These are phyloP conservation scores for Amorpha juglandis DNA, from an alignment of 2,888 invertebrate genomes.

Conservation along the genomic window DNA sequence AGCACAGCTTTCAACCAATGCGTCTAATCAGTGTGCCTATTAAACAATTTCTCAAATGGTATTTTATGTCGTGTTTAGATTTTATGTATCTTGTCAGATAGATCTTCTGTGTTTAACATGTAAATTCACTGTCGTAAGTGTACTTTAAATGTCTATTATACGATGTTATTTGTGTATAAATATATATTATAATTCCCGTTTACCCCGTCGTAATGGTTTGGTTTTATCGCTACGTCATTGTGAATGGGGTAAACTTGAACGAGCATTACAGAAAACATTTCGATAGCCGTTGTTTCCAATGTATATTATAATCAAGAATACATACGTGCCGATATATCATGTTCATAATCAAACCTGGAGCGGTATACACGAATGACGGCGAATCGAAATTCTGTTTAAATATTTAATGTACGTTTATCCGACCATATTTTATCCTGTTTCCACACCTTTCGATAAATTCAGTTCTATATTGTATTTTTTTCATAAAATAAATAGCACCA, in stretches of 20 bases:
- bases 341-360: constrained; percentile 39
- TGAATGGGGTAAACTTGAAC: constrained; percentile 14
- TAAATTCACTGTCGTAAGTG: constrained; percentile 10
- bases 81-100: background rate
- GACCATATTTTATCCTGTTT: background rate
- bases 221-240: background rate
- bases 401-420: constrained; percentile 10
- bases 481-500: background rate
- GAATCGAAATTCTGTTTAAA: constrained; percentile 39
- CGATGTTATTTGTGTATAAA: background rate
- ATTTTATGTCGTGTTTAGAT: constrained; percentile 11
- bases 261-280: constrained; percentile 7
- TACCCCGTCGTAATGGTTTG: background rate
- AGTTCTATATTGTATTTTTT: background rate
- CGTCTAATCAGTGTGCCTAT: constrained; percentile 8
- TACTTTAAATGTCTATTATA: background rate
- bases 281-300: constrained; percentile 2
- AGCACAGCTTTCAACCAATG: constrained; percentile 14
- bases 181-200: background rate
- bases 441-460: background rate
- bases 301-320: constrained; percentile 20
- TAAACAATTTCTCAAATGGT: background rate
- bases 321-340: constrained; percentile 19
- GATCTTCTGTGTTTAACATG: background rate
- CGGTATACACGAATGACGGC: constrained; percentile 36